Evolutionary conservation across 2,113 vertebrate species (phyloP), one percentile per base, ranked within the genome.

Genomic region (Astur gentilis): DNA sequence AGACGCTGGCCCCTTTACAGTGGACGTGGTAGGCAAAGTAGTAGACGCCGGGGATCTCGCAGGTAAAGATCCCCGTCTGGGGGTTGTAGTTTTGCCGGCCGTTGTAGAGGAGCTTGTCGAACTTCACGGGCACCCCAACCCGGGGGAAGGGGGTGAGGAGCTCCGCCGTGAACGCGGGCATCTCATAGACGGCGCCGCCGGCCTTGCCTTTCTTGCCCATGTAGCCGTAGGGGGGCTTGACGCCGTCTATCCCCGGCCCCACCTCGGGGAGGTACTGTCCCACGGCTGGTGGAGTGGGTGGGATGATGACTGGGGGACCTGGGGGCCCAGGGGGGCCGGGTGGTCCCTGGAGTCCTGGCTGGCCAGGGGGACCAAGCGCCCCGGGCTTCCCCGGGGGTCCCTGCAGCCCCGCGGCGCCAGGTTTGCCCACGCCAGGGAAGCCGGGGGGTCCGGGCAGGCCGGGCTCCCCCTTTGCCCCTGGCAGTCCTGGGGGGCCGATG

Each of bases 21-120:
- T 99, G 99, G 79, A 99, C 97, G 1, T 99, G 99, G 97, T 99
- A 99, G 36, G 98, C 98, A 38, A 99, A 99, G 96, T 99, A 99
- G 96, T 99, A 99, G 97, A 99, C 94, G 9, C 99, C 99, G 0
- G 99, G 99, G 91, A 99, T 97, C 84, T 98, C 99, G 14, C 99
- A 99, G 89, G 99, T 99, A 96, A 99, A 99, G 95, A 99, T 90
- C 42, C 99, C 99, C 0, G 97, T 99, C 97, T 99, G 99, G 4
- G 99, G 99, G 89, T 99, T 99, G 98, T 99, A 99, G 98, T 99
- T 99, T 94, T 99, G 99, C 67, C 99, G 99, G 78, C 99, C 98
- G 0, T 99, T 99, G 96, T 99, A 99, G 55, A 99, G 98, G 62
- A 99, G 98, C 97, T 99, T 99, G 98, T 99, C 99, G 15, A 99